Percentiles rank a stretch among this genome's conserved stretches.
These are phyloP conservation scores for Ditylenchus weischeri DNA, from an alignment of 2,888 invertebrate species.

Conservation along the genomic window DNA sequence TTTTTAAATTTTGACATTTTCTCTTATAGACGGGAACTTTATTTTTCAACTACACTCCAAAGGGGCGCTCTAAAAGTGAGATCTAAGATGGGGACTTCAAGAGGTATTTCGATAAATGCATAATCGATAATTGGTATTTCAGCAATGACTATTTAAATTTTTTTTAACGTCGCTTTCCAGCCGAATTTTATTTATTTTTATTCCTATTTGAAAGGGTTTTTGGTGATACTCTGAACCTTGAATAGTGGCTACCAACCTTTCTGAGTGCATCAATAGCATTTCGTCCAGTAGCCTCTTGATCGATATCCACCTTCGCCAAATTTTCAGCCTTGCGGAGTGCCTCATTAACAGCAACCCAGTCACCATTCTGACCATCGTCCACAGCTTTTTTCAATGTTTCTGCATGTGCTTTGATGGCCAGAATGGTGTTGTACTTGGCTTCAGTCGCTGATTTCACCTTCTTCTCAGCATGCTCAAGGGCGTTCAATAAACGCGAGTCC, in stretches of 20 bases:
- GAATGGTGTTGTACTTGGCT: conserved; percentile 26
- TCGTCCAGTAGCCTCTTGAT: conserved; percentile 42
- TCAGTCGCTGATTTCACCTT: conserved; percentile 6
- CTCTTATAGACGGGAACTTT: too few species aligned
- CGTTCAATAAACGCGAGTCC: background rate
- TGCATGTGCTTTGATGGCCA: conserved; percentile 59
- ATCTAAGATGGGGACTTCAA: too few species aligned
- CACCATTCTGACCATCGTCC: conserved; percentile 45
- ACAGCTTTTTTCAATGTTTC: conserved; percentile 60
- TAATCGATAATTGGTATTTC: too few species aligned
- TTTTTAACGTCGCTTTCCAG: too few species aligned
- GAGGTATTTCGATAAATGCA: too few species aligned
- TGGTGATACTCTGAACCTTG: too few species aligned
- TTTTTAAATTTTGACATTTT: too few species aligned
- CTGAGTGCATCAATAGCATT: conserved; percentile 48
- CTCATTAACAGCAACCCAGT: conserved; percentile 37
- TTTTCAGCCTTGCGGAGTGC: conserved; percentile 49
- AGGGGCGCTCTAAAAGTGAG: too few species aligned
- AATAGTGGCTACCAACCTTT: conserved; percentile 32
- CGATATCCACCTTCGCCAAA: conserved; percentile 44
- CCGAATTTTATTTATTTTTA: too few species aligned
- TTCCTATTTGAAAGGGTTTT: too few species aligned
- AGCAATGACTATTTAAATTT: too few species aligned
- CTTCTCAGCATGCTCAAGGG: background rate
- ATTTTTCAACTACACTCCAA: too few species aligned